A percentile compares a stretch with the other conserved stretches of the same genome.
Conservation (phyloP, 2,888 invertebrate species). For the Stenchaetothrips biformis region DNA sequence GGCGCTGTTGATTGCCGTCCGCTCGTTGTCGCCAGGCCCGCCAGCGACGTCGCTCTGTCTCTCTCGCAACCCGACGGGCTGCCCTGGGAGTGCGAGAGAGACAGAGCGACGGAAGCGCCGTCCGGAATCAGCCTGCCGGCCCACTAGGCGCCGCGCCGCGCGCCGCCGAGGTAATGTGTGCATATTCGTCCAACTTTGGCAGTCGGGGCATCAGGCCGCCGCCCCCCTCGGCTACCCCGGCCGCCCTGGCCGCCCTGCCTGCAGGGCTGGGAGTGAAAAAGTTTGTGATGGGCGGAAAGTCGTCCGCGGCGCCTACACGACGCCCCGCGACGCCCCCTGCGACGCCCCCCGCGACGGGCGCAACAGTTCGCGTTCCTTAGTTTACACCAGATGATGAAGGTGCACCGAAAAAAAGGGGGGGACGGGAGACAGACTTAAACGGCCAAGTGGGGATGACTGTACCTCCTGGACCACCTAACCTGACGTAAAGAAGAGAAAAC, state of each 20-base stretch:
- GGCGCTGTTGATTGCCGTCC: too few relatives aligned
- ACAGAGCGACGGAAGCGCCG: too few relatives aligned
- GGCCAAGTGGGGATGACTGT: too few relatives aligned
- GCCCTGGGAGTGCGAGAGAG: too few relatives aligned
- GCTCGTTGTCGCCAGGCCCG: too few relatives aligned
- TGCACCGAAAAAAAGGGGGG: background rate
- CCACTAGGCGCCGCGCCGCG: background rate
- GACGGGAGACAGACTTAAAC: too few relatives aligned
- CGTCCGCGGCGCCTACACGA: background rate
- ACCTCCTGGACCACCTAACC: too few relatives aligned
- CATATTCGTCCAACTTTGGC: background rate
- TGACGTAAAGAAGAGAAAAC: too few relatives aligned
- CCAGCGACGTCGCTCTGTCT: too few relatives aligned
- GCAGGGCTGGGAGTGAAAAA: background rate
- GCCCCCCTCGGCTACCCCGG: too few relatives aligned
- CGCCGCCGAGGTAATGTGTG: background rate
- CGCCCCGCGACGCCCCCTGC: background rate
- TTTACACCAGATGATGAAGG: slow-evolving; percentile 6
- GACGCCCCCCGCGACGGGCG: background rate
- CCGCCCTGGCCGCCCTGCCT: too few relatives aligned
- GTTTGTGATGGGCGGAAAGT: background rate
- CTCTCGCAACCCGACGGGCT: too few relatives aligned
- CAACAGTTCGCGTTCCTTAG: slow-evolving; percentile 10
- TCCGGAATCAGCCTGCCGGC: background rate
- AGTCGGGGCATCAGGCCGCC: background rate